Percentiles rank a stretch among this genome's conserved stretches.
Conservation (phyloP, 1,140 invertebrate genomes). For the Venturia canescens region DNA sequence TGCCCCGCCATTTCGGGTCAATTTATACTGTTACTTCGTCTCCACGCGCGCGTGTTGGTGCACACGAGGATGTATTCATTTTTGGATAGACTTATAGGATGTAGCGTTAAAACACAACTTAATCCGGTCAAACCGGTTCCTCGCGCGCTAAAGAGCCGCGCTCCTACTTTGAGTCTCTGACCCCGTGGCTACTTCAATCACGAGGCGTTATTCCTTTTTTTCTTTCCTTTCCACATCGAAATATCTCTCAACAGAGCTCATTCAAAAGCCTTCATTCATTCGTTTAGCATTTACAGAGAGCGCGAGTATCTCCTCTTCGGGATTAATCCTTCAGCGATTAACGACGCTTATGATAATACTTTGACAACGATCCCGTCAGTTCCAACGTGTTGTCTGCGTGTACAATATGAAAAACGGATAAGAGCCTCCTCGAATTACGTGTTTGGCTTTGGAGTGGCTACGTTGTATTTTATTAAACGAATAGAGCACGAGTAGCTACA, state of each 20-base stretch:
- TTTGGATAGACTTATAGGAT: neutral
- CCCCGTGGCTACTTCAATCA: neutral
- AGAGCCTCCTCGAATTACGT: neutral
- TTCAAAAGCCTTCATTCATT: constrained; percentile 20
- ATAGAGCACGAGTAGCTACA: neutral
- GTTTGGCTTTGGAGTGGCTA: neutral
- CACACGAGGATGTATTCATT: neutral
- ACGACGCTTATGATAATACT: neutral
- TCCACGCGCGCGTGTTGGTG: neutral
- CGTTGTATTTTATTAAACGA: neutral
- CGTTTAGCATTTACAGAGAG: neutral
- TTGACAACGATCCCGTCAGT: neutral
- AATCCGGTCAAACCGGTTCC: constrained; percentile 37
- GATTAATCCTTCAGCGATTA: neutral
- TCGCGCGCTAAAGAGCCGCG: neutral
- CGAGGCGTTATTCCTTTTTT: neutral
- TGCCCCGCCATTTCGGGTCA: neutral
- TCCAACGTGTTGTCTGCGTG: neutral
- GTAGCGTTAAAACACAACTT: constrained; percentile 30
- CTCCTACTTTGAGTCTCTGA: neutral
- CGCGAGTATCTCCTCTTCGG: neutral
- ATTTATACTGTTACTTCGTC: neutral
- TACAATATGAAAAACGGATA: neutral
- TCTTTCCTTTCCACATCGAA: neutral
- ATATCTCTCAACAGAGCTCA: constrained; percentile 18